Conservation (phyloP, 2,888 invertebrate species). For the Caenorhabditis sinica region DNA sequence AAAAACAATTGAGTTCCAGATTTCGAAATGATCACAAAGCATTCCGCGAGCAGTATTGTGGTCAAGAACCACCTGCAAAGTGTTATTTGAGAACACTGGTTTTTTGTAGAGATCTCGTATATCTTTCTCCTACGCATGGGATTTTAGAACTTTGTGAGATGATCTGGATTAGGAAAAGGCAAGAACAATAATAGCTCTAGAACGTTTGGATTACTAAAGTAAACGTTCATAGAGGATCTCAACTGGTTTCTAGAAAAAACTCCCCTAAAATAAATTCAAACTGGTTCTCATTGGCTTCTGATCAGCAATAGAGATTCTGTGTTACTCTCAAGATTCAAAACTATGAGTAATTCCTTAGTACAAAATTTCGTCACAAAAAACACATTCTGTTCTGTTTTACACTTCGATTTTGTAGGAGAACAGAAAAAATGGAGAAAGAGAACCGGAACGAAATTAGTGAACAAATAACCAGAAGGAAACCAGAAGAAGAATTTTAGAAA, state of each 20-base stretch:
- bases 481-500: too few relatives aligned
- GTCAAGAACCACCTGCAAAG: background rate
- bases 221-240: too few relatives aligned
- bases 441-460: slow-evolving; percentile 15
- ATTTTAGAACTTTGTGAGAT: background rate
- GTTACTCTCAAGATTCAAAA: too few relatives aligned
- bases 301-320: too few relatives aligned
- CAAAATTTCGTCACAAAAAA: background rate
- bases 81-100: background rate
- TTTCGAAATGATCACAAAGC: background rate
- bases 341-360: background rate
- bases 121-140: background rate
- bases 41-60: background rate
- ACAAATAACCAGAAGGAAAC: slow-evolving; percentile 18
- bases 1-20: background rate
- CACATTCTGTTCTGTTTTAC: too few relatives aligned
- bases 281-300: too few relatives aligned
- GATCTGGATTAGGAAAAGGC: too few relatives aligned
- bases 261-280: too few relatives aligned
- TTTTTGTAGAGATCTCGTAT: background rate
- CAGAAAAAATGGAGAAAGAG: background rate
- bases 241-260: too few relatives aligned
- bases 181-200: too few relatives aligned
- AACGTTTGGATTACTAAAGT: too few relatives aligned
- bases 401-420: background rate